Percentiles rank a stretch among this genome's conserved stretches.
Evolutionary conservation across 1,140 invertebrate species (phyloP).

Genomic region (Sarcophaga peregrina): DNA sequence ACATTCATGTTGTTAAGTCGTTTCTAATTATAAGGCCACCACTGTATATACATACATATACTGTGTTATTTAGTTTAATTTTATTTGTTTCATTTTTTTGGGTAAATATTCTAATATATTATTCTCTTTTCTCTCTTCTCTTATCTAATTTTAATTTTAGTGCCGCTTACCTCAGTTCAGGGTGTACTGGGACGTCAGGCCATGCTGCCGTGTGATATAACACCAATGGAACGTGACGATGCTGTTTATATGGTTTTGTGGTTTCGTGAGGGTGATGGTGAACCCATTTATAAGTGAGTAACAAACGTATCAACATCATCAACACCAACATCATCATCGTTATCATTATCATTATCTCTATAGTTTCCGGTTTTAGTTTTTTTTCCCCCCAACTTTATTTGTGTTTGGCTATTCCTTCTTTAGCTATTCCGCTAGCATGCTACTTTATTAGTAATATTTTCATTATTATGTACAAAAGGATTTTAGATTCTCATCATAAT

Average conservation of each 20-base stretch:
- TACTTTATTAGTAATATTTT: slow-evolving; percentile 13
- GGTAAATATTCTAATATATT: slow-evolving; percentile 22
- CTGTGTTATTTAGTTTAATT: neutral
- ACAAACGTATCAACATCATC: slow-evolving; percentile 12
- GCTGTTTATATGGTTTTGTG: slow-evolving; percentile 87
- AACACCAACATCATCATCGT: neutral
- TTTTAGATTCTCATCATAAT: neutral
- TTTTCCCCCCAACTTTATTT: neutral
- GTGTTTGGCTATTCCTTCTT: neutral
- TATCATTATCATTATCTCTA: neutral
- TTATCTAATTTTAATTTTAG: slow-evolving; percentile 75
- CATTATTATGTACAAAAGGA: slow-evolving; percentile 14
- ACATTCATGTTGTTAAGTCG: too few species aligned
- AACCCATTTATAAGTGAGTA: slow-evolving; percentile 84
- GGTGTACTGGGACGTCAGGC: slow-evolving; percentile 82
- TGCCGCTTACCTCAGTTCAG: slow-evolving; percentile 81
- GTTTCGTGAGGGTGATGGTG: slow-evolving; percentile 86
- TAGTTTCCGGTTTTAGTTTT: slow-evolving; percentile 15
- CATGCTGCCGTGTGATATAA: slow-evolving; percentile 84
- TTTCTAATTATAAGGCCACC: too few species aligned
- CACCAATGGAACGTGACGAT: slow-evolving; percentile 79
- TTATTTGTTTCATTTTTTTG: slow-evolving; percentile 2
- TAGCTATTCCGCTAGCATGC: neutral
- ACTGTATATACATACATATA: too few species aligned
- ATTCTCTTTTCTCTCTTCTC: slow-evolving; percentile 43